Evolutionary conservation across 2,797 vertebrate species (phyloP), one percentile per base, ranked within the genome.

Genomic region (Sebastolobus altivelis): DNA sequence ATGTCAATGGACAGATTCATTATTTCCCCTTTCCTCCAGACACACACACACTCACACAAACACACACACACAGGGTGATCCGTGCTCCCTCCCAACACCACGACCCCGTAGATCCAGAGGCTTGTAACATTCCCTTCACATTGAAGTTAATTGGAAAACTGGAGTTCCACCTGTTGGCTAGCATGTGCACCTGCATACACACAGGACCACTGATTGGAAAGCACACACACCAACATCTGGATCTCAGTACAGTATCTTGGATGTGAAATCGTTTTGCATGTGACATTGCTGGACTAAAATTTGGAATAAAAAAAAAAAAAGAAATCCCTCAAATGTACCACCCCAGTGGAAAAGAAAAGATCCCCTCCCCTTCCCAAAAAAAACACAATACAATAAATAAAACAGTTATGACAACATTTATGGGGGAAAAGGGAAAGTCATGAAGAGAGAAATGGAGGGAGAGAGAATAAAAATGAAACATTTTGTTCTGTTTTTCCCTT

Each of bases 321-420:
- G 25, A 54, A 62, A 38, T 59, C 71, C 68, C 38, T 58, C 55
- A 87, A 82, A 63, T 77, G 81, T 54, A 83, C 78, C 87, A 77
- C 80, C 80, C 77, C 11, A 9, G 80, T 76, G 83, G 80, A 87
- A 62, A 84, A 65, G 1, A 68, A 81, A 72, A 80, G 27, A 65
- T 1, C 18, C 40, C 72, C 66, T 40, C 7, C 60, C 68, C 54
- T 46, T 55, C 67, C 29, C 16, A 37, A 60, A 84, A 33, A 81
- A 87, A 90, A 84, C 85, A 88, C 84, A 81, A 86, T 83, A 93
- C 92, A 95, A 96, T 95, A 95, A 96, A 95, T 95, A 95, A 93
- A 94, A 92, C 83, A 85, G 89, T 90, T 75, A 89, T 88, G 89
- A 92, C 87, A 87, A 95, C 88, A 93, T 85, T 89, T 83, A 90